These are phyloP conservation scores for Oreohelix idahoensis DNA, from an alignment of 1,140 invertebrate genomes.

Conservation along the genomic window DNA sequence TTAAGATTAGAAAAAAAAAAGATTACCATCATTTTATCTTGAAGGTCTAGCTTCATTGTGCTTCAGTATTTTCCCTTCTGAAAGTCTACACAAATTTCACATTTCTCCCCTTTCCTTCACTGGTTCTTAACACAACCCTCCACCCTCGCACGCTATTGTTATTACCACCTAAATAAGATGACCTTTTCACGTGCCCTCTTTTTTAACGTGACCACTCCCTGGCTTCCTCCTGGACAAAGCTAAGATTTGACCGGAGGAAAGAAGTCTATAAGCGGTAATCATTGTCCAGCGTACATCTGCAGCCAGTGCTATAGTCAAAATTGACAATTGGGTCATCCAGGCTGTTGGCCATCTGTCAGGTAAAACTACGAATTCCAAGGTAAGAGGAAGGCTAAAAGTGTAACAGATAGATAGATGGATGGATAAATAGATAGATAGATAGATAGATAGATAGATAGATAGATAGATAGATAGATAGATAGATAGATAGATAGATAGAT, in stretches of 20 bases:
- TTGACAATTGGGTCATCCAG: neutral
- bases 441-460: too few species aligned
- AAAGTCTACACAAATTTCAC: too few species aligned
- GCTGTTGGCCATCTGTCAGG: neutral
- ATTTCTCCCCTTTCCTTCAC: too few species aligned
- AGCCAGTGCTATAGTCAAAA: neutral
- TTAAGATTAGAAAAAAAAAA: too few species aligned
- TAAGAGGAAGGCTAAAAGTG: too few species aligned
- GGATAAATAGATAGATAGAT: too few species aligned
- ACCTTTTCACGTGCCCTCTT: neutral
- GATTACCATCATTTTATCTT: too few species aligned
- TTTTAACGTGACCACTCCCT: neutral
- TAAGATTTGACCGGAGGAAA: neutral
- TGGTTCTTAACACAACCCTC: neutral
- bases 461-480: too few species aligned
- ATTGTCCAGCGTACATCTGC: constrained; percentile 1
- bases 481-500: too few species aligned
- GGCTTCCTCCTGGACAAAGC: neutral
- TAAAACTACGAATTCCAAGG: neutral
- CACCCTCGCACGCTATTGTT: neutral
- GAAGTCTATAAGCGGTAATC: neutral
- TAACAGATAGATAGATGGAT: too few species aligned
- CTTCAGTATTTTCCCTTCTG: too few species aligned
- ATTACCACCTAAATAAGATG: neutral
- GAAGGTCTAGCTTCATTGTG: too few species aligned